Evolutionary conservation across 1,140 invertebrate genomes (phyloP).

Genomic region (Aphis gossypii): DNA sequence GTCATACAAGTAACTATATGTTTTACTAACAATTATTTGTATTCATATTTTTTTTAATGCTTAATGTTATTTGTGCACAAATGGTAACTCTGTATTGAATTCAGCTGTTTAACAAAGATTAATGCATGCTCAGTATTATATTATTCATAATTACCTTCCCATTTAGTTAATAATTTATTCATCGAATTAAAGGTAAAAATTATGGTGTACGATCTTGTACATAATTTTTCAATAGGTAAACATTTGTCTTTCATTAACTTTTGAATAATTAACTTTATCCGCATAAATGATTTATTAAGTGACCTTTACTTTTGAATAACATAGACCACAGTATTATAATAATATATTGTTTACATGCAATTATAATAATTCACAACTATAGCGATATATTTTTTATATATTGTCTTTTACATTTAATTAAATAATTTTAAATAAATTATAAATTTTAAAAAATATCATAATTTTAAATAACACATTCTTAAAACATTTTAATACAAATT

Average conservation of each 20-base stretch:
- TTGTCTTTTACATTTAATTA: neutral
- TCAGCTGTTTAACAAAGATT: neutral
- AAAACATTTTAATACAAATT: neutral
- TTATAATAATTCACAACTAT: neutral
- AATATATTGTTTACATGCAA: neutral
- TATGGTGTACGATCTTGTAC: neutral
- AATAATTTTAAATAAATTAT: neutral
- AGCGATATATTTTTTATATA: neutral
- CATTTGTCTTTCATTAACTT: slow-evolving; percentile 2
- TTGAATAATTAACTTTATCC: slow-evolving; percentile 28
- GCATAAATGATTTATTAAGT: neutral
- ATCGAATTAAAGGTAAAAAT: neutral
- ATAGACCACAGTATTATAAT: neutral
- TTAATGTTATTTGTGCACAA: neutral
- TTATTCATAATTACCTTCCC: neutral
- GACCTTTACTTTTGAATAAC: neutral
- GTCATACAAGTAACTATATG: neutral
- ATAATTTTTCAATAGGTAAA: neutral
- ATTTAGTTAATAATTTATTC: neutral
- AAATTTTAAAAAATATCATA: neutral
- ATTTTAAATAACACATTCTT: neutral
- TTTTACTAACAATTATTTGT: neutral
- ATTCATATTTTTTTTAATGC: neutral
- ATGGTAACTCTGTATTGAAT: neutral
- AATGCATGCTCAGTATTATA: neutral